phyloP scores from a whole-genome alignment of 1,140 invertebrate species.

The Anagrus nilaparvatae region DNA sequence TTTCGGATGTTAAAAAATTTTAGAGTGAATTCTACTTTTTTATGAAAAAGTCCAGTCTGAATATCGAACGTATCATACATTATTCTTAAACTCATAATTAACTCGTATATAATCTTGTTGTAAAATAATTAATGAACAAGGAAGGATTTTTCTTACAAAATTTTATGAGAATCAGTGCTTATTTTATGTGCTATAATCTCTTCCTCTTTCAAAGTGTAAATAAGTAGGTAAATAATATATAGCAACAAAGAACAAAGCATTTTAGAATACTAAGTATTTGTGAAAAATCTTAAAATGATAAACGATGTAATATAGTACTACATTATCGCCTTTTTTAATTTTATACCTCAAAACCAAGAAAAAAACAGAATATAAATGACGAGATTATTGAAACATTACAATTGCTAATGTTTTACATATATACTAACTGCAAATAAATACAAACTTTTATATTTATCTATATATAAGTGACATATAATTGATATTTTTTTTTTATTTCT shows the following conservation, averaged over 20 bases:
- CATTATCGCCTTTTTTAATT: not conserved
- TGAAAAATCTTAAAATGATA: not conserved
- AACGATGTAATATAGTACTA: not conserved
- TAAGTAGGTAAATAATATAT: not conserved
- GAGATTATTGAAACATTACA: conserved; percentile 10
- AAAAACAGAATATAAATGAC: conserved; percentile 6
- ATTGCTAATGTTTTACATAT: conserved; percentile 12
- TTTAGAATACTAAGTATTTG: not conserved
- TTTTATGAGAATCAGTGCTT: no score
- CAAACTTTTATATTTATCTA: conserved; percentile 17
- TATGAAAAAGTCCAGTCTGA: conserved; percentile 7
- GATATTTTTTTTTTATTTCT: conserved; percentile 16
- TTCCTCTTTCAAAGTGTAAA: no score
- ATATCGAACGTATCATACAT: conserved; percentile 11
- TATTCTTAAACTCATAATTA: not conserved
- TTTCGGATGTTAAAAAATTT: conserved; percentile 9
- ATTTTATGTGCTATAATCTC: no score
- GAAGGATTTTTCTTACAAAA: not conserved
- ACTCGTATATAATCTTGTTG: conserved; percentile 1
- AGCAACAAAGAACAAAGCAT: not conserved
- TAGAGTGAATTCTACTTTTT: not conserved
- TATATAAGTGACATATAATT: conserved; percentile 14
- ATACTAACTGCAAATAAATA: conserved; percentile 26
- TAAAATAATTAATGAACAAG: not conserved
- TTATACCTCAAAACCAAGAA: conserved; percentile 2